A percentile compares a stretch with the other conserved stretches of the same genome.
Conservation (phyloP, 2,113 vertebrate genomes). For the Pygoscelis adeliae region DNA sequence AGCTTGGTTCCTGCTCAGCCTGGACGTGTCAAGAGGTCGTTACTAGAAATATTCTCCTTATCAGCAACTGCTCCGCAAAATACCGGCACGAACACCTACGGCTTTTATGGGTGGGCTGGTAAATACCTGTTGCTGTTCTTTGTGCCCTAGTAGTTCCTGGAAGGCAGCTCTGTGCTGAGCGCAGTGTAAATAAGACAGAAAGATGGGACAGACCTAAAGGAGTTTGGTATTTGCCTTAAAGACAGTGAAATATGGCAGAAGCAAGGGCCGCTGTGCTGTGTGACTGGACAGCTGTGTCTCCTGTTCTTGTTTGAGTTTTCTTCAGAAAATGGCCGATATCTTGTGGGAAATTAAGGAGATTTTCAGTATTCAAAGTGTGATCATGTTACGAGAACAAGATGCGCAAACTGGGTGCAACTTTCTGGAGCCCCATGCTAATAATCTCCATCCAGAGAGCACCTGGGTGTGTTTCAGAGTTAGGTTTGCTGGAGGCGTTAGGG, state of each 20-base stretch:
- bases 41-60: not conserved
- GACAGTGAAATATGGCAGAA: not conserved
- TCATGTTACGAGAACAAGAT: not conserved
- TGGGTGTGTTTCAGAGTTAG: not conserved
- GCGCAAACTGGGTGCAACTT: not conserved
- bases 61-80: not conserved
- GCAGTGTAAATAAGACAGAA: accelerated
- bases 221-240: not conserved
- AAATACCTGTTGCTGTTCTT: not conserved
- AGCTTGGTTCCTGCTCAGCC: not conserved
- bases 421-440: not conserved
- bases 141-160: not conserved
- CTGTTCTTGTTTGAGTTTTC: not conserved
- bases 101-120: not conserved
- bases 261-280: not conserved
- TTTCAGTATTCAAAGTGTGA: not conserved
- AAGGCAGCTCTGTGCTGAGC: not conserved
- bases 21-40: accelerated
- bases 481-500: not conserved
- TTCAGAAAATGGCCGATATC: not conserved
- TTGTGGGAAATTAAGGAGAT: not conserved
- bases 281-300: not conserved
- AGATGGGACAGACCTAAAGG: not conserved
- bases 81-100: accelerated
- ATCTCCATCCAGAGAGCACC: not conserved